These are phyloP conservation scores for Porites lutea DNA, from an alignment of 64 coral and sea anemone genomes.

Conservation along the genomic window DNA sequence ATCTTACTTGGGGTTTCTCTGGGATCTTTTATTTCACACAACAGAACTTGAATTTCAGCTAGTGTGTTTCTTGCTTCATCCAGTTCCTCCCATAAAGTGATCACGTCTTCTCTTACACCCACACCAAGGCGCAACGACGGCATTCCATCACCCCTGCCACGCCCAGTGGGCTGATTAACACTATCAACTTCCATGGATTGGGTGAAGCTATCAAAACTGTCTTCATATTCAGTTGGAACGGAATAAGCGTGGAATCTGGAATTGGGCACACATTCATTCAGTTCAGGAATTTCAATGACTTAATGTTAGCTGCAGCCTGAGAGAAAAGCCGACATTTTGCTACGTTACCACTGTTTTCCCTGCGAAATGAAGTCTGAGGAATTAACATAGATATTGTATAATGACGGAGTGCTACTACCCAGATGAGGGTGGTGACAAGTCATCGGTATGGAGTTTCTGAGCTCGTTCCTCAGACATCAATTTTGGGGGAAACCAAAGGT, in stretches of 20 bases:
- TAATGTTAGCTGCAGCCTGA: too few species aligned
- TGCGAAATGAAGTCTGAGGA: too few species aligned
- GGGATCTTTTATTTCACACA: constrained; percentile 79
- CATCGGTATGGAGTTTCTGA: too few species aligned
- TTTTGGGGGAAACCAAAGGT: too few species aligned
- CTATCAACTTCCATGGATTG: constrained; percentile 24
- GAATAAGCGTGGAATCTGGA: constrained; percentile 94
- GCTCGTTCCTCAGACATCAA: too few species aligned
- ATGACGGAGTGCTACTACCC: too few species aligned
- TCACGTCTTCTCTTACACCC: constrained; percentile 94
- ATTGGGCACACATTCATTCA: neutral
- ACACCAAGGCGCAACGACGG: constrained; percentile 89
- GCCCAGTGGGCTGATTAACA: constrained; percentile 48
- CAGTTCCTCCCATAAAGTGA: constrained; percentile 92
- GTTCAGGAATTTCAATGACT: neutral
- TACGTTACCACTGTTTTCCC: too few species aligned
- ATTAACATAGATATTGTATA: too few species aligned
- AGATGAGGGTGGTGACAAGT: too few species aligned
- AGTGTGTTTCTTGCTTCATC: constrained; percentile 88
- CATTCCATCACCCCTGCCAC: constrained; percentile 89
- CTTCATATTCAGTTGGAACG: constrained; percentile 80
- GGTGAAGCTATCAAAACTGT: constrained; percentile 77
- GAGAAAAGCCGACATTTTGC: too few species aligned
- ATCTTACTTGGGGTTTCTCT: constrained; percentile 77
- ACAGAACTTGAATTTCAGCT: constrained; percentile 93